A percentile compares a stretch with the other conserved stretches of the same genome.
These are phyloP conservation scores for Watsonalla binaria DNA, from an alignment of 2,888 invertebrate species.

Conservation along the genomic window DNA sequence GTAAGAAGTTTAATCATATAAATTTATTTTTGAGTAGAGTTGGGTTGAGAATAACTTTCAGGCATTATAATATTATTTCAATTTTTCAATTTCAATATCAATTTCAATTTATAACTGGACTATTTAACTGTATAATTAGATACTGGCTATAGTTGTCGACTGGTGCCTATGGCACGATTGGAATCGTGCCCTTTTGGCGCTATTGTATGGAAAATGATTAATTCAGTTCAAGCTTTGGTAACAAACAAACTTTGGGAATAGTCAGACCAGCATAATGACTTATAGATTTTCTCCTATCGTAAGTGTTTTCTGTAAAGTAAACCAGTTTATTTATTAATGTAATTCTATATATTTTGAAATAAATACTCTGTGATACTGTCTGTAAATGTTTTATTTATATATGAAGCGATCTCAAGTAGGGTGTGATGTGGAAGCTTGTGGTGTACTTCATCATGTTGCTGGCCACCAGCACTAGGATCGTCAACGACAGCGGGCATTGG, in stretches of 20 bases:
- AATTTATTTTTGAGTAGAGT: not conserved
- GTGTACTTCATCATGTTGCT: constrained; percentile 39
- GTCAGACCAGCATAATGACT: no score
- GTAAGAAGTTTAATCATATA: no score
- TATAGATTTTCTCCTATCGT: not conserved
- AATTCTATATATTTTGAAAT: constrained; percentile 55
- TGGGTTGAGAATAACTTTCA: not conserved
- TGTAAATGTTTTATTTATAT: constrained; percentile 27
- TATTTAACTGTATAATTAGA: no score
- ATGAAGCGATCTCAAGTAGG: constrained; percentile 36
- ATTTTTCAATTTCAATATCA: no score
- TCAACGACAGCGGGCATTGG: constrained; percentile 52
- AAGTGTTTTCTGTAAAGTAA: not conserved
- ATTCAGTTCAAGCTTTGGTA: no score
- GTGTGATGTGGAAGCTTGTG: constrained; percentile 47
- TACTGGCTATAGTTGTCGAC: no score
- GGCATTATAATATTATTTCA: no score
- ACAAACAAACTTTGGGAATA: no score
- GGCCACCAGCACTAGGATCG: constrained; percentile 30
- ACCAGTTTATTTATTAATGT: constrained; percentile 8
- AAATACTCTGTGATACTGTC: constrained; percentile 71
- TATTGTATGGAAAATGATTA: no score
- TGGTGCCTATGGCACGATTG: no score
- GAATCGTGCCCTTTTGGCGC: no score
- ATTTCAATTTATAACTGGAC: no score